These are phyloP conservation scores for Pollenia amentaria DNA, from an alignment of 2,888 invertebrate genomes.

Conservation along the genomic window DNA sequence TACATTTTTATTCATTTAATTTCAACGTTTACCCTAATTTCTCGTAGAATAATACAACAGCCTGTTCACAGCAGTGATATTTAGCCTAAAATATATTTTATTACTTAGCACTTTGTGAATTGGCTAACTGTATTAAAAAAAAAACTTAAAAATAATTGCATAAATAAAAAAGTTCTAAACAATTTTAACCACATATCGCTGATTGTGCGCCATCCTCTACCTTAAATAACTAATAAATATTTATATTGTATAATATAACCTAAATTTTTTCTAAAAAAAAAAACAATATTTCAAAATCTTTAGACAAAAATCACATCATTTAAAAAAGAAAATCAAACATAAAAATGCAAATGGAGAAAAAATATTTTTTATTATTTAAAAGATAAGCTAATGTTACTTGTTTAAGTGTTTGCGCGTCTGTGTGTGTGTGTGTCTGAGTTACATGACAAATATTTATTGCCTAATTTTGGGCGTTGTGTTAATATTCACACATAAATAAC, in stretches of 20 bases:
- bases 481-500: conserved; percentile 59
- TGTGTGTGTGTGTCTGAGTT: background rate
- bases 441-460: conserved; percentile 54
- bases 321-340: conserved; percentile 9
- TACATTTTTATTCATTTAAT: no score
- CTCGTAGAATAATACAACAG: no score
- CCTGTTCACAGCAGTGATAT: no score
- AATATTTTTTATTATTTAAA: conserved; percentile 24
- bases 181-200: no score
- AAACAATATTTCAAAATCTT: background rate
- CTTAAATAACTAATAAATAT: background rate
- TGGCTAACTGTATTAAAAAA: no score
- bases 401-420: background rate
- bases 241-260: background rate
- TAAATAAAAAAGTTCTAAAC: no score
- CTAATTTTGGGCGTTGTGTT: conserved; percentile 53
- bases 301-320: background rate
- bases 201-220: no score
- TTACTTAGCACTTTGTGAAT: no score
- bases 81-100: no score
- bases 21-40: no score
- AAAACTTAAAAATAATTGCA: no score
- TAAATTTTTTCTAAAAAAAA: background rate
- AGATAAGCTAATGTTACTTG: conserved; percentile 65
- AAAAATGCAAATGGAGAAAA: conserved; percentile 41